Evolutionary conservation across 2,113 vertebrate genomes (phyloP), one percentile per base, ranked within the genome.

Genomic region (Monopterus albus): DNA sequence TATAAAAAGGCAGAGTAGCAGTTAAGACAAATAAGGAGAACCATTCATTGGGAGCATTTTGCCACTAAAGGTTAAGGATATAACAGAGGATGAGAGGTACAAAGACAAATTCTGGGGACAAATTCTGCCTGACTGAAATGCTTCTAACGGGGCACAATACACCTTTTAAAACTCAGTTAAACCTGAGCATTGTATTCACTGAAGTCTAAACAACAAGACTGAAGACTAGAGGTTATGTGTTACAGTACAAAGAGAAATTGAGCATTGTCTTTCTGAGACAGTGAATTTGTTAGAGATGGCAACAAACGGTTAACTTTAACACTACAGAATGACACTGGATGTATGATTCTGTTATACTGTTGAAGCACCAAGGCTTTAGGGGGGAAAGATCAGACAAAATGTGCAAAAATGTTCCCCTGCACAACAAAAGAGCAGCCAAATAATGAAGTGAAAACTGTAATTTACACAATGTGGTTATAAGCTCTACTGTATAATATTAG

Each of bases 21-120:
- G 55, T 88, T 91, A 83, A 88, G 90, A 92, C 86, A 49, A 66
- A 45, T 79, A 21, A 61, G 72, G 72, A 81, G 73, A 86, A 84
- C 51, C 17, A 61, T 79, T 83, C 25, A 63, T 89, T 87, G 52
- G 21, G 59, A 23, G 33, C 74, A 72, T 66, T 82, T 78, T 81
- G 59, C 71, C 51, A 78, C 75, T 49, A 53, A 84, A 82, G 78
- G 43, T 53, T 49, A 74, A 49, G 61, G 56, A 62, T 58, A 38
- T 20, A 75, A 70, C 52, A 57, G 50, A 71, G 20, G 69, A 80
- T 38, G 56, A 90, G 84, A 90, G 82, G 75, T 80, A 89, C 80
- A 64, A 70, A 90, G 79, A 76, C 66, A 83, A 87, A 90, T 81
- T 84, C 40, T 70, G 69, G 81, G 82, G 61, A 82, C 71, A 78